Percentiles rank a stretch among this genome's conserved stretches.
Evolutionary conservation across 2,797 vertebrate species (phyloP).

Genomic region (Orestias chungarensis): DNA sequence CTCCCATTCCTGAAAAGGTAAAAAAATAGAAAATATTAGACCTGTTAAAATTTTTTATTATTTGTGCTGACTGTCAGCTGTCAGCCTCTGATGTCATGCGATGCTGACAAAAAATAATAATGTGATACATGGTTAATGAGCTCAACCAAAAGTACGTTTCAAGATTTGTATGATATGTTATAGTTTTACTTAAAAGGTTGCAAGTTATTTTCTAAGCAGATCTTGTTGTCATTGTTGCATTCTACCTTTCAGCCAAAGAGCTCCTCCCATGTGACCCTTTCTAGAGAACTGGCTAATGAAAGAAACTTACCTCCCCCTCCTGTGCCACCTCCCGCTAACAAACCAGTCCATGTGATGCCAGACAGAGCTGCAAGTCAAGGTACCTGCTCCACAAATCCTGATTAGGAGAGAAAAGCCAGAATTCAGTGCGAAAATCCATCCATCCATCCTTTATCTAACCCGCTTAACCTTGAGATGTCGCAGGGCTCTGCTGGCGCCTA

Average conservation of each 20-base stretch:
- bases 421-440: background rate
- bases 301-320: conserved; percentile 73
- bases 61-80: background rate
- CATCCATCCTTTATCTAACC: no score
- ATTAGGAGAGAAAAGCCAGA: background rate
- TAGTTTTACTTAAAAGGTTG: background rate
- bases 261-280: conserved; percentile 69
- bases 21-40: background rate
- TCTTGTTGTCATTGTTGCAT: background rate
- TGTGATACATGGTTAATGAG: background rate
- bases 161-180: background rate
- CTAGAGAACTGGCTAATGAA: conserved; percentile 72
- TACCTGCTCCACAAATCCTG: conserved; percentile 33
- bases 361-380: conserved; percentile 81
- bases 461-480: no score
- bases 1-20: conserved; percentile 81
- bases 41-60: background rate
- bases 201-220: background rate
- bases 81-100: background rate
- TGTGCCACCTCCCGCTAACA: conserved; percentile 68
- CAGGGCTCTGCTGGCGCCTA: no score
- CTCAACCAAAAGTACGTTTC: background rate
- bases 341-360: conserved; percentile 63
- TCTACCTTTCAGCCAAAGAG: conserved; percentile 73
- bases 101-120: background rate